Evolutionary conservation across 2,113 vertebrate species (phyloP), one percentile per base, ranked within the genome.

Genomic region (Microtus oregoni): DNA sequence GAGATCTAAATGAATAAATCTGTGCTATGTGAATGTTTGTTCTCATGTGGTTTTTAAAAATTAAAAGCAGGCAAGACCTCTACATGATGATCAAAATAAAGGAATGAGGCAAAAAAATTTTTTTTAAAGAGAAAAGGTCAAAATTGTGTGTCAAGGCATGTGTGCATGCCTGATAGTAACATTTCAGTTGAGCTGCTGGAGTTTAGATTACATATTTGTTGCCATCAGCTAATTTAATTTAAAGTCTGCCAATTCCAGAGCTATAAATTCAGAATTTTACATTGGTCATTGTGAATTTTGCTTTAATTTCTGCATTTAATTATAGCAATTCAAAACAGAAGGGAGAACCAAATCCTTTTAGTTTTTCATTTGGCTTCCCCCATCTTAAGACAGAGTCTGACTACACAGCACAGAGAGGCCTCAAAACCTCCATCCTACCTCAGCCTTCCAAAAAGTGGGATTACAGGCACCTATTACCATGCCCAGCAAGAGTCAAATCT

Each of bases 161-260:
- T 89, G 47, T 89, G 75, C 91, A 83, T 91, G 91, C 13, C 86
- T 93, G 68, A 73, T 77, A 96, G 47, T 95, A 97, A 96, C 95
- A 97, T 97, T 96, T 96, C 94, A 92, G 70, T 95, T 94, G 75
- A 95, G 79, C 92, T 92, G 75, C 79, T 63, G 17, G 87, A 94
- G 90, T 88, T 95, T 86, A 94, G 52, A 94, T 95, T 96, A 97
- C 92, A 63, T 94, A 95, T 95, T 96, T 96, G 93, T 95, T n/a
- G 8, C 92, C 90, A 97, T 96, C 94, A 94, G 47, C 79, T 97
- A 96, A 98, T 95, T 97, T 95, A 95, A 97, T 92, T 95, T 92
- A 96, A 96, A 24, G 79, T 94, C 95, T 96, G 92, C 92, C 75
- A 92, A 96, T 87, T 90, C 83, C 90, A 94, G 92, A 85, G 41